Base-by-base conservation (phyloP, 2,113 vertebrate species). In the Lepisosteus oculatus region DNA sequence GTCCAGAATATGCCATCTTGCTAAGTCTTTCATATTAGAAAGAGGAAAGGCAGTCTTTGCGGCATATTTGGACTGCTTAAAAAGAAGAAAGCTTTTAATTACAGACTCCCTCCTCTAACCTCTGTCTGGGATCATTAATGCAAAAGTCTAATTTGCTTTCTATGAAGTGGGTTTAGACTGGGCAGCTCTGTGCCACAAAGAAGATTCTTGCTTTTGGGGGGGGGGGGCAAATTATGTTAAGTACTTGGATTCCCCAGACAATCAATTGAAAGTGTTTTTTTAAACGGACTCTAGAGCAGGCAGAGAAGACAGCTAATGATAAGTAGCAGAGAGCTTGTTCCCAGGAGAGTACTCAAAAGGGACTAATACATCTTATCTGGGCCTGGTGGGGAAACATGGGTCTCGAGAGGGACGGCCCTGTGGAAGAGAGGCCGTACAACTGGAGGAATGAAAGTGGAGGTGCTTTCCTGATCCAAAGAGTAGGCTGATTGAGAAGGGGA, bases 401-500 rank as follows among this genome's bases (percentile, higher is more conserved):
- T 67, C 73, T 63, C 78, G 43, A 11, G 14, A 12, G 4, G 45
- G 51, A 75, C 3, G 41, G 43, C 76, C 75, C 77, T 2, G 63
- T 78, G 78, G 79, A 80, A 70, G 71, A 59, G 72, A 68, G 57
- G 67, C 77, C 3, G 43, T 11, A 54, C 67, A 76, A 66, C 79
- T 79, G 79, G 76, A 72, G 80, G 78, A 76, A 74, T 84, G 80
- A 81, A 71, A 72, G 76, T 11, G 72, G 75, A 80, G 79, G 76
- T 74, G 79, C 78, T 84, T 81, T 80, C 55, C 80, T 45, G 69
- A 76, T 75, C 68, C 59, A 29, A 61, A 66, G 7, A 6, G 80
- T 2, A 59, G 11, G 7, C 7, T 59, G 56, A 4, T 4, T 59
- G 3, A n/a, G 56, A 59, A 59, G 56, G 11, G 4, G 0, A 14